phyloP scores from a whole-genome alignment of 2,113 vertebrate species.

The Mesitornis unicolor region DNA sequence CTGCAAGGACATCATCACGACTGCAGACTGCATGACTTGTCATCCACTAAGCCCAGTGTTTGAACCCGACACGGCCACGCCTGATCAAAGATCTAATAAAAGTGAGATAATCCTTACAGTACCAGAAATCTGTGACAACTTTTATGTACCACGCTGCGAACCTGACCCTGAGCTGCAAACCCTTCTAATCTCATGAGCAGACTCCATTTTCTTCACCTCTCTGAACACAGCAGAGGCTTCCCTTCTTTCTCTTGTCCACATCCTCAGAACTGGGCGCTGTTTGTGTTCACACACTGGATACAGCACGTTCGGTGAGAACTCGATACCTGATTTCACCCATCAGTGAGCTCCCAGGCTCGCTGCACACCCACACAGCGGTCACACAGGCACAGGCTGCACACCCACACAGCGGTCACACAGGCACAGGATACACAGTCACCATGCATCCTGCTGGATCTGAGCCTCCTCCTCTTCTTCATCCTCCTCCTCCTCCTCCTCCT shows the following conservation, averaged over 20 bases:
- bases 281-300: not conserved
- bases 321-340: too few relatives aligned
- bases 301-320: rapidly evolving
- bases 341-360: too few relatives aligned
- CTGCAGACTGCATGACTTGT: too few relatives aligned
- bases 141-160: not conserved
- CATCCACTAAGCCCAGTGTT: not conserved
- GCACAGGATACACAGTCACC: not conserved
- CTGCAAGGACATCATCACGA: not conserved
- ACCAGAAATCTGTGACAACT: not conserved
- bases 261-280: not conserved
- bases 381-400: too few relatives aligned
- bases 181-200: not conserved
- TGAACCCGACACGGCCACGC: not conserved
- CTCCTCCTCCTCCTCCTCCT: not conserved
- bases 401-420: too few relatives aligned
- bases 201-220: not conserved
- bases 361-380: too few relatives aligned
- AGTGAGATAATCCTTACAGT: not conserved
- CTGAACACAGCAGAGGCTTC: not conserved
- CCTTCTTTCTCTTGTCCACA: not conserved
- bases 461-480: too few relatives aligned
- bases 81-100: too few relatives aligned
- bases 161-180: not conserved
- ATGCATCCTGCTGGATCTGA: not conserved